Evolutionary conservation across 2,888 invertebrate genomes (phyloP).

Genomic region (Norana najaformis): DNA sequence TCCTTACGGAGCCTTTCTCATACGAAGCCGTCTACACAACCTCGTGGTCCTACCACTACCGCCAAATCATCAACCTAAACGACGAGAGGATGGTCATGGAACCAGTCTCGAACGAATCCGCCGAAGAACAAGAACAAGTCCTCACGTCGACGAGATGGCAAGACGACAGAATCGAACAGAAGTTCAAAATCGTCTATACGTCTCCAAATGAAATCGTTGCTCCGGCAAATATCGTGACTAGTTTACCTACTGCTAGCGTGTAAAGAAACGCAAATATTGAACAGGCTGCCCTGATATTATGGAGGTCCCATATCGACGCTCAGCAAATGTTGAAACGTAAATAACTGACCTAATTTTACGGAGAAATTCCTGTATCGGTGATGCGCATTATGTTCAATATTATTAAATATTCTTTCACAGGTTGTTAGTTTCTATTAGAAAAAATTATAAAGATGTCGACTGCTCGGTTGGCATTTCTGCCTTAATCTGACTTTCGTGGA

Average conservation of each 20-base stretch:
- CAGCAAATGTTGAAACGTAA: too few relatives aligned
- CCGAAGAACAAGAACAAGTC: neutral
- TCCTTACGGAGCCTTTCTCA: neutral
- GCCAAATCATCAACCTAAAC: neutral
- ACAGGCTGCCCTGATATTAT: too few relatives aligned
- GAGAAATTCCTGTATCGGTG: neutral
- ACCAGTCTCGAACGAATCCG: neutral
- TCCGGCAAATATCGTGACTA: neutral
- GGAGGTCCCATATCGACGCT: too few relatives aligned
- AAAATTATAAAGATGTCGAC: neutral
- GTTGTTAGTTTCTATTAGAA: neutral
- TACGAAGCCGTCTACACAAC: slow-evolving; percentile 6
- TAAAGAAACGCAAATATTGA: too few relatives aligned
- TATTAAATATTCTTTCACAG: too few relatives aligned
- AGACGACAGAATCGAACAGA: neutral
- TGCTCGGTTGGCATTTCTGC: too few relatives aligned
- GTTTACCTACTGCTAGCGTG: too few relatives aligned
- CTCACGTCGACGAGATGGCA: neutral
- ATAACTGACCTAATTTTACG: neutral
- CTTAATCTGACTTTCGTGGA: too few relatives aligned
- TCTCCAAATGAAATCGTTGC: neutral
- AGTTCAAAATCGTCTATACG: neutral
- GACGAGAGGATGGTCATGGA: neutral
- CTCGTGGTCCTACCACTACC: neutral
- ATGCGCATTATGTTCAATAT: neutral